A percentile compares a stretch with the other conserved stretches of the same genome.
Evolutionary conservation across 2,888 invertebrate genomes (phyloP).

Genomic region (Drosophila colorata): DNA sequence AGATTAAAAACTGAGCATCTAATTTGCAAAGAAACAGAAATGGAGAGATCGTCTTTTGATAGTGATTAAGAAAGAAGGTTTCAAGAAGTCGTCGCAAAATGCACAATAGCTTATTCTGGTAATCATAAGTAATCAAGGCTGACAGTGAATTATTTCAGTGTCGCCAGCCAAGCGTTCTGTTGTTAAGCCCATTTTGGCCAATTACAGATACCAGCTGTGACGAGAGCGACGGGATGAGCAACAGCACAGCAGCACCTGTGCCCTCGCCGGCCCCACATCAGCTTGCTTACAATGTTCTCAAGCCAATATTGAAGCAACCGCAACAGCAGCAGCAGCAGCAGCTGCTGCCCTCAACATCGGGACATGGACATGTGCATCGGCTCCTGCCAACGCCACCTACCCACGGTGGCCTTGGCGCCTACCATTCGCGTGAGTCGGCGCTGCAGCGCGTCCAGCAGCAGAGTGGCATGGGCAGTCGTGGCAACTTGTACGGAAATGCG

Average conservation of each 20-base stretch:
- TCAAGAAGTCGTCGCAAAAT: no score
- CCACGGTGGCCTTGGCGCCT: conserved; percentile 66
- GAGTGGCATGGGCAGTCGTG: conserved; percentile 65
- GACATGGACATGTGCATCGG: conserved; percentile 57
- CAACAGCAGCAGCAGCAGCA: background rate
- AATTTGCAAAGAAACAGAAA: no score
- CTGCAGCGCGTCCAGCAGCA: conserved; percentile 81
- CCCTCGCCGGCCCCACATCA: conserved; percentile 72
- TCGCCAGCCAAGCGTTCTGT: background rate
- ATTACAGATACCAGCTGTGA: conserved; percentile 80
- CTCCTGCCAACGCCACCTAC: conserved; percentile 75
- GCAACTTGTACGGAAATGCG: conserved; percentile 49
- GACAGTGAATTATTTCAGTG: no score
- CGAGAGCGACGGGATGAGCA: conserved; percentile 82
- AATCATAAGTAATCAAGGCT: no score
- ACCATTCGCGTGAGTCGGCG: conserved; percentile 75
- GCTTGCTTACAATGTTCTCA: conserved; percentile 59
- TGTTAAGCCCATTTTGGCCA: background rate
- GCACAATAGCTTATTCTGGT: no score
- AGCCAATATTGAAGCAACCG: conserved; percentile 59
- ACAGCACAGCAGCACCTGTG: conserved; percentile 46
- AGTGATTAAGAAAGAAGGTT: no score
- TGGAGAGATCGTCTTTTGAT: no score
- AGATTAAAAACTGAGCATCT: no score
- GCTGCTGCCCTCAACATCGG: background rate